These are phyloP conservation scores for Parasteatoda lunata DNA, from an alignment of 2,888 invertebrate species.

Conservation along the genomic window DNA sequence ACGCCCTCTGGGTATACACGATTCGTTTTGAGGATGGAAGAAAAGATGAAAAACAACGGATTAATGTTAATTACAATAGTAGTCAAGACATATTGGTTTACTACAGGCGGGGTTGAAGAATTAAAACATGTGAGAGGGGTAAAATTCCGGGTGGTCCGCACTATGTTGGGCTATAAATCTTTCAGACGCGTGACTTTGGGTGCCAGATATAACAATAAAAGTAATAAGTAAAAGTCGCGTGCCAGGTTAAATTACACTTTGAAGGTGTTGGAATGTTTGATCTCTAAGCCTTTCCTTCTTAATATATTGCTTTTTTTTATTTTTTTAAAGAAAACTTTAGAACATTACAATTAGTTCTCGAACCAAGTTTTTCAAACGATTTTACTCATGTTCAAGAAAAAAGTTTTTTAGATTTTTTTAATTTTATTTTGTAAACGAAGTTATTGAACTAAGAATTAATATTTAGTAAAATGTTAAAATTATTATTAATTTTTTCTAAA, in stretches of 20 bases:
- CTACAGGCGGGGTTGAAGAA: slow-evolving; percentile 39
- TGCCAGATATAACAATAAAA: slow-evolving; percentile 60
- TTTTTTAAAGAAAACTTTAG: no score
- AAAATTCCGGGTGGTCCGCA: slow-evolving; percentile 60
- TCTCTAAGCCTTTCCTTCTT: not conserved
- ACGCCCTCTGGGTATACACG: slow-evolving; percentile 36
- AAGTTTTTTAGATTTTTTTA: no score
- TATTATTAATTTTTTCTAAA: no score
- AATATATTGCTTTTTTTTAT: no score
- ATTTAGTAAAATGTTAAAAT: no score
- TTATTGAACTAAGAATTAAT: no score
- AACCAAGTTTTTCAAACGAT: no score
- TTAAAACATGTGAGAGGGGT: slow-evolving; percentile 30
- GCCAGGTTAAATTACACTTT: slow-evolving; percentile 61
- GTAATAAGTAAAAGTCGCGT: slow-evolving; percentile 66
- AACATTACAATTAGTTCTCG: no score
- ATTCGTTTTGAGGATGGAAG: not conserved
- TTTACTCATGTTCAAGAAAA: no score
- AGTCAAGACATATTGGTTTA: slow-evolving; percentile 52
- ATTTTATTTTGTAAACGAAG: no score
- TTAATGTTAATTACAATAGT: slow-evolving; percentile 60
- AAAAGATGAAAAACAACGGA: slow-evolving; percentile 15
- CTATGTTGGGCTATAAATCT: slow-evolving; percentile 62
- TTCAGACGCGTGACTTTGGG: slow-evolving; percentile 62
- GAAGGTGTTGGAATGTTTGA: slow-evolving; percentile 27